Base-by-base conservation (phyloP, 2,797 vertebrate genomes). In the Delichon dasypus region DNA sequence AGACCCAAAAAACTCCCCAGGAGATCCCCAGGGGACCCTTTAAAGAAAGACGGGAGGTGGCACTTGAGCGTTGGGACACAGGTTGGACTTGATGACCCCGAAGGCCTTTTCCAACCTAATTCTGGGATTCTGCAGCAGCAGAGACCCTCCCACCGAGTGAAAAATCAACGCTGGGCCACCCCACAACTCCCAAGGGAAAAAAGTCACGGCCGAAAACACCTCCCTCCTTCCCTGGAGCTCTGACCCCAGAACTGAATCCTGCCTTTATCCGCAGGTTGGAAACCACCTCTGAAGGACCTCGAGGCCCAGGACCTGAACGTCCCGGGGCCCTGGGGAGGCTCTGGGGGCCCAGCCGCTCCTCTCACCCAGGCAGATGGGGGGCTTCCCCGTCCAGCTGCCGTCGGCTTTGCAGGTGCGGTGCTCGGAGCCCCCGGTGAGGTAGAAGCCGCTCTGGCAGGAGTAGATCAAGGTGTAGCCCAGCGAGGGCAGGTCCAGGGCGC, bases 381-480 rank as follows among this genome's bases (percentile, higher is more conserved):
- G 98, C 38, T 99, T 99, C 53, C 99, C 99, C 0, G 99, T 99
- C 99, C 99, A 99, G 98, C 99, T 99, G 94, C 99, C 99, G 3
- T 99, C 99, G 0, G 99, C 98, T 92, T 98, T 98, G 97, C 99
- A 99, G 85, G 99, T 99, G 57, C 99, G 98, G 95, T 99, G 99
- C 96, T 99, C 99, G 1, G 99, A 99, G 68, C 99, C 99, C 13
- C 98, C 99, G 1, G 98, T 99, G 97, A 99, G 98, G 92, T 99
- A 99, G 98, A 98, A 99, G 48, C 99, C 98, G 4, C 98, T 97
- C 97, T 99, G 99, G 95, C 99, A 99, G 18, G 99, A 99, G 96
- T 99, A 99, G 98, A 99, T 99, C 97, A 99, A 97, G 2, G 99
- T 99, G 98, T 99, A 99, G 91, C 99, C 99, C 95, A 99, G 98